Base-by-base conservation (phyloP, 2,797 vertebrate species). In the Esox masquinongy region DNA sequence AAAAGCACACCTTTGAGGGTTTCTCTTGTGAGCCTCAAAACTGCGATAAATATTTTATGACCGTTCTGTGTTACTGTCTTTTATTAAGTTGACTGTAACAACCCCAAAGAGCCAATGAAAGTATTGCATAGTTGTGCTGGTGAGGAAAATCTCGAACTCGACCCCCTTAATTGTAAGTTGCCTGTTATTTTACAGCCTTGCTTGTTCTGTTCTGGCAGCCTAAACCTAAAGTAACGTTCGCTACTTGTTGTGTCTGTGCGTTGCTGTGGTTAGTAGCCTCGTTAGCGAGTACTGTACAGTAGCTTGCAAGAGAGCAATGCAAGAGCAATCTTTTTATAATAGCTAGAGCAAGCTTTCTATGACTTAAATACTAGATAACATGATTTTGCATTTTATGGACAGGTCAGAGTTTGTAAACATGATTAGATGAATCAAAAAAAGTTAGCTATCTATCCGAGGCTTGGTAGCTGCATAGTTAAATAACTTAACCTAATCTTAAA, bases 41-140 rank as follows among this genome's bases (percentile, higher is more conserved):
- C 69, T 51, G 68, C 64, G 49, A 76, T 83, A 7, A 72, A 80
- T 74, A 73, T 72, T 77, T 79, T 11, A 75, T 50, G 29, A 39
- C 53, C 14, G 11, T 47, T 36, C 69, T 36, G 12, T 22, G 53
- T 24, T 17, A 22, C 29, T n/a, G 64, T 16, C 14, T 31, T 68
- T 26, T 68, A 74, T 26, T 68, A 59, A 63, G 72, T n/a, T 29
- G 26, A 51, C 17, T 12, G n/a, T 51, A 8, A 22, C 22, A 68
- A 68, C 68, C 68, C 36, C 5, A 66, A 29, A 22, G 12, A 49
- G 39, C 68, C 24, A 22, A 14, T 26, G 64, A 63, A 29, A 43
- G 12, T 51, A 51, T 29, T 50, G 26, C 24, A 19, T 24, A 14
- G 43, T 47, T 2, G 50, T 68, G 34, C 22, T 59, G n/a, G 19